Base-by-base conservation (phyloP, 92 coral and sea anemone species). In the Scolanthus callimorphus region DNA sequence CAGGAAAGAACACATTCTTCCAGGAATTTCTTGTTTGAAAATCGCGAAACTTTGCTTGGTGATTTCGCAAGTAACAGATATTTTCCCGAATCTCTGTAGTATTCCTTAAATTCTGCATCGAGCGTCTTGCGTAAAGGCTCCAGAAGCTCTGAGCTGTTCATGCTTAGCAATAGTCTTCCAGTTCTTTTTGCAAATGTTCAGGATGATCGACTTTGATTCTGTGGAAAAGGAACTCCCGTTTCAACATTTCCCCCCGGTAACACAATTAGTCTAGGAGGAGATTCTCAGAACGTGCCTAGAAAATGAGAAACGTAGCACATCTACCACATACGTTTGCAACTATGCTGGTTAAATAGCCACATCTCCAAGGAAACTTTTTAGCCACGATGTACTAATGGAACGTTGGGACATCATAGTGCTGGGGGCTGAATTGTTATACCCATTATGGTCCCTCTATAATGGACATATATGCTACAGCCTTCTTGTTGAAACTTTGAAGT, bases 141-240 rank as follows among this genome's bases (percentile, higher is more conserved):
- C 48, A 37, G 19, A 27, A 59, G 47, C 13, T 77, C 44, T 28
- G 28, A 41, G 31, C 26, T 70, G 49, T 25, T 59, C 57, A 9
- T 24, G 20, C 39, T 78, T 78, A 21, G 78, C 85, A 45, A 65
- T 73, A 26, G 79, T 15, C 26, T 41, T 77, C 71, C 69, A 77
- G 26, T 60, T 68, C 2, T 46, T 55, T 39, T 69, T 41, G 11
- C 78, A 66, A 17, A 78, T 8, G 31, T 61, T 62, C 26, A 31
- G 27, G 4, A 78, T 57, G 2, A 70, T 15, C 9, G 62, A 62
- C 46, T 46, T 70, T 23, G 60, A 13, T 28, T 39, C 64, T 4
- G 69, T 67, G 28, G 39, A 53, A 22, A 57, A 4, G 22, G n/a
- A n/a, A 19, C 31, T 27, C 71, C n/a, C 10, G 41, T 55, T 12